phyloP scores from a whole-genome alignment of 2,888 invertebrate species.

The Hedychridium roseum region DNA sequence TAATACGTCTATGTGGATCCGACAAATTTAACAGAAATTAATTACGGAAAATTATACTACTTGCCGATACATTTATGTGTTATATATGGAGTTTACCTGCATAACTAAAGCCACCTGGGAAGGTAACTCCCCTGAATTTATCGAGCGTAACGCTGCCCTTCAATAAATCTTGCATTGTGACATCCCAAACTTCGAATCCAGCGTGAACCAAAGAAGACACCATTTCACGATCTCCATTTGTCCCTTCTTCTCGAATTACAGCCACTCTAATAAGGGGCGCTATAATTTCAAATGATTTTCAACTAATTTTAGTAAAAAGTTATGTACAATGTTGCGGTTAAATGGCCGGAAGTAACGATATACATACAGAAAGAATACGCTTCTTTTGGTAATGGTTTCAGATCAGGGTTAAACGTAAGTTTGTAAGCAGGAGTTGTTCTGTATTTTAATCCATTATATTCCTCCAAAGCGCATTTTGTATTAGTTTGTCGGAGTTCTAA shows the following conservation, averaged over 20 bases:
- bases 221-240: slow-evolving; percentile 98
- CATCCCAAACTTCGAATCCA: slow-evolving; percentile 91
- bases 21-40: neutral
- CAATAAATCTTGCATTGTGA: slow-evolving; percentile 92
- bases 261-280: slow-evolving; percentile 87
- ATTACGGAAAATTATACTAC: too few relatives aligned
- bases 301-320: too few relatives aligned
- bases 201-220: slow-evolving; percentile 86
- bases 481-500: slow-evolving; percentile 88
- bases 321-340: too few relatives aligned
- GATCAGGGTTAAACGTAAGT: slow-evolving; percentile 75
- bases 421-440: slow-evolving; percentile 78
- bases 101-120: slow-evolving; percentile 99
- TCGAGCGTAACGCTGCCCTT: slow-evolving; percentile 76
- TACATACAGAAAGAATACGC: slow-evolving; percentile 18
- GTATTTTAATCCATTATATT: slow-evolving; percentile 74
- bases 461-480: slow-evolving; percentile 78
- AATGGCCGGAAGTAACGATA: too few relatives aligned
- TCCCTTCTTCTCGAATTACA: slow-evolving; percentile 95
- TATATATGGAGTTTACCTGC: slow-evolving; percentile 71
- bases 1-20: slow-evolving; percentile 77
- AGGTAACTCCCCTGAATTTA: slow-evolving; percentile 86
- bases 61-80: too few relatives aligned
- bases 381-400: slow-evolving; percentile 28
- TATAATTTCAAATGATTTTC: too few relatives aligned